Base-by-base conservation (phyloP, 2,797 vertebrate genomes). In the Enteromius mattozi region DNA sequence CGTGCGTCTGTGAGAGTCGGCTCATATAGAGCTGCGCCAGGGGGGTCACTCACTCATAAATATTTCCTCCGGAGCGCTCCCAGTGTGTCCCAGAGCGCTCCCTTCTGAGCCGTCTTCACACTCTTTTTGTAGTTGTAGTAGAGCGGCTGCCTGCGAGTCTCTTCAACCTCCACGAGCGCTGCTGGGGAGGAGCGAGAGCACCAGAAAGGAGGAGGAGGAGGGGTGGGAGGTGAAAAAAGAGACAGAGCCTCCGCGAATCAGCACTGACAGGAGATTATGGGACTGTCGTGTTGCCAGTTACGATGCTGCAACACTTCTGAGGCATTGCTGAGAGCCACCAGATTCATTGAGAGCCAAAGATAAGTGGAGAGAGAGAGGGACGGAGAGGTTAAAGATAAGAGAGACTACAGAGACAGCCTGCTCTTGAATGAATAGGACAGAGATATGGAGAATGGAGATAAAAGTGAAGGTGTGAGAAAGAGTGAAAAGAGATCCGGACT, bases 101-200 rank as follows among this genome's bases (percentile, higher is more conserved):
- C 89, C 83, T 85, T 83, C 68, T 82, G 40, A 79, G 42, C 74
- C 33, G 54, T 71, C 87, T 68, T 83, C 72, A 85, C 83, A 75
- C 86, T 68, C 82, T 80, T 82, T 65, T 19, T 16, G 24, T 63
- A 87, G 71, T 84, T 59, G 8, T 84, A 91, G 89, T 89, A 92
- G 86, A 74, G 88, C 89, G 87, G 81, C 90, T 88, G 87, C 87
- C 86, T 89, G 86, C 89, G 88, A 89, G 81, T 93, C 93, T 94
- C 90, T 93, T 96, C 95, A 95, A 93, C 93, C 95, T 95, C 92
- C 68, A 94, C 91, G 93, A 94, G 94, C 94, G 93, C 92, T 94
- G 94, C 90, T 92, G 92, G 91, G 94, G 94, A 96, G 95, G 84
- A 88, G 91, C 85, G 59, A 40, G 40, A 71, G 21, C 75, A 30